These are phyloP conservation scores for Tribolium freemani DNA, from an alignment of 2,888 invertebrate genomes.

Conservation along the genomic window DNA sequence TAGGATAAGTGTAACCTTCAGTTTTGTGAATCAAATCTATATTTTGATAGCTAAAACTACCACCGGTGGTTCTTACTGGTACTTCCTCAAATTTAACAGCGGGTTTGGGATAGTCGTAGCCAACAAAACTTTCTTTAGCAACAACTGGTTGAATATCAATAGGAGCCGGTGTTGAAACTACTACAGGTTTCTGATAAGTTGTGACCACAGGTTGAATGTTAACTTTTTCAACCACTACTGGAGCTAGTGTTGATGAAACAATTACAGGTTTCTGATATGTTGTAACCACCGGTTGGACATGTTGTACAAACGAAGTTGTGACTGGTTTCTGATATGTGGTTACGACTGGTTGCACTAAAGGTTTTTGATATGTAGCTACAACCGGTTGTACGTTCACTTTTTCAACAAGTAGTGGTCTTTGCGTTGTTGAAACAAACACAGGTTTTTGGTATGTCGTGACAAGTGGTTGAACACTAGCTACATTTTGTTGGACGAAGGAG, in stretches of 20 bases:
- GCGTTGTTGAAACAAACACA: background rate
- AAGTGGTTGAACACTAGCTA: slow-evolving; percentile 8
- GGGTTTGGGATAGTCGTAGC: slow-evolving; percentile 55
- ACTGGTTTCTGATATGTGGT: slow-evolving; percentile 19
- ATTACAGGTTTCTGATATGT: slow-evolving; percentile 35
- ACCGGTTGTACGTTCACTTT: background rate
- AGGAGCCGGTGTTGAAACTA: slow-evolving; percentile 34
- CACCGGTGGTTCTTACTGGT: slow-evolving; percentile 15
- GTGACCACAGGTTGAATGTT: slow-evolving; percentile 12
- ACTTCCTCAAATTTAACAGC: slow-evolving; percentile 43
- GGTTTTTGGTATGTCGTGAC: background rate
- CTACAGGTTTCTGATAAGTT: slow-evolving; percentile 9
- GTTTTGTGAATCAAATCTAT: slow-evolving; percentile 1
- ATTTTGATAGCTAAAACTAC: slow-evolving; percentile 27
- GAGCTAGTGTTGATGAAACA: slow-evolving; percentile 33
- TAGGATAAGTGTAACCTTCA: slow-evolving; percentile 25
- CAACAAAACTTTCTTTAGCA: slow-evolving; percentile 40
- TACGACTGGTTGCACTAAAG: slow-evolving; percentile 26
- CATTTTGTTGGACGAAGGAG: slow-evolving; percentile 19
- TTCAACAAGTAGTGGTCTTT: slow-evolving; percentile 3
- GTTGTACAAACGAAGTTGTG: slow-evolving; percentile 4
- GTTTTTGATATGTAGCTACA: slow-evolving; percentile 23
- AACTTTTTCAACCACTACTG: slow-evolving; percentile 22
- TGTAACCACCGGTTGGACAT: slow-evolving; percentile 15
- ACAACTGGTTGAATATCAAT: slow-evolving; percentile 24